These are phyloP conservation scores for Pediacus dermestoides DNA, from an alignment of 2,888 invertebrate genomes.

Conservation along the genomic window DNA sequence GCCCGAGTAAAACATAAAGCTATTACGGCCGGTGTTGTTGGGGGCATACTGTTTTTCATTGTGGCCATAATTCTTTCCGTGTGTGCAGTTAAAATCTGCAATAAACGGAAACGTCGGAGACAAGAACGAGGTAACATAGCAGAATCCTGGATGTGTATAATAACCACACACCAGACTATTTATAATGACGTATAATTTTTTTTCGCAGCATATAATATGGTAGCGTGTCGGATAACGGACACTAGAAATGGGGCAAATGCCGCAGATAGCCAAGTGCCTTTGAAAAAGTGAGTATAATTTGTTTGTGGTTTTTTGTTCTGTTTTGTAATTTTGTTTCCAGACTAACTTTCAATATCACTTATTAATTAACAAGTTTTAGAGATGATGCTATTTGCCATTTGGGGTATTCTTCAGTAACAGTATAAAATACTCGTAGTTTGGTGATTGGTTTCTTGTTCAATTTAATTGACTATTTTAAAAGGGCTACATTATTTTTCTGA, in stretches of 20 bases:
- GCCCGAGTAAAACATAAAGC: conserved; percentile 92
- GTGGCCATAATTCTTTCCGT: conserved; percentile 96
- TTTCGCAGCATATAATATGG: conserved; percentile 99
- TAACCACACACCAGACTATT: not conserved
- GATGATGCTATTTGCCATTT: too few relatives aligned
- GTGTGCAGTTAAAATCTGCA: conserved; percentile 97
- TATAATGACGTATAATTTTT: too few relatives aligned
- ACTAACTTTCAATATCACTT: conserved; percentile 22
- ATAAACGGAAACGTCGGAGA: conserved; percentile 93
- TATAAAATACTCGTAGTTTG: too few relatives aligned
- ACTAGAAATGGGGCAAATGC: conserved; percentile 79
- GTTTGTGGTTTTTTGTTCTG: conserved; percentile 2
- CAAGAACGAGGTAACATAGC: conserved; percentile 98
- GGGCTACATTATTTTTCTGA: too few relatives aligned
- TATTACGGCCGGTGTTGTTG: conserved; percentile 93
- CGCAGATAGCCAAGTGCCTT: conserved; percentile 94
- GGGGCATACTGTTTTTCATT: conserved; percentile 95
- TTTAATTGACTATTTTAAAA: too few relatives aligned
- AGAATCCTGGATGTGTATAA: conserved; percentile 4
- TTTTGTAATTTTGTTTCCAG: conserved; percentile 13
- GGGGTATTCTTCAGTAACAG: too few relatives aligned
- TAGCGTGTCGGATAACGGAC: conserved; percentile 93
- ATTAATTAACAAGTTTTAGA: too few relatives aligned
- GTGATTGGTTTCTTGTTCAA: too few relatives aligned
- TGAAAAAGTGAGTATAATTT: conserved; percentile 85